Evolutionary conservation across 2,113 vertebrate genomes (phyloP).

Genomic region (Corynorhinus townsendii): DNA sequence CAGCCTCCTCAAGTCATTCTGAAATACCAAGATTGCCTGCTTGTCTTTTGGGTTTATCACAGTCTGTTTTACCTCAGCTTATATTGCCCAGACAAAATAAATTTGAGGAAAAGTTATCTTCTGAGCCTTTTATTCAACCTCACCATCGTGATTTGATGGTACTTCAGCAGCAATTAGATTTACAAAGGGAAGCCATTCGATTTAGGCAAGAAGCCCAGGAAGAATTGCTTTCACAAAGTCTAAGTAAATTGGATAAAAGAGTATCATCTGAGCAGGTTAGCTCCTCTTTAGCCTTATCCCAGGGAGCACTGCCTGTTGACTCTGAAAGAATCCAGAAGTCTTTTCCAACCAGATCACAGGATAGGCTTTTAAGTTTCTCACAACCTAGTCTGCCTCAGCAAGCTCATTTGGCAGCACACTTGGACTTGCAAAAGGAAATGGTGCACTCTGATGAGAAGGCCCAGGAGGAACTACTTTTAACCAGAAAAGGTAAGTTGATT

Average conservation of each 20-base stretch:
- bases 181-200: slow-evolving; percentile 74
- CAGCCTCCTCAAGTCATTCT: not conserved
- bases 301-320: not conserved
- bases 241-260: slow-evolving; percentile 57
- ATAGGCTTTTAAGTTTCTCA: slow-evolving; percentile 62
- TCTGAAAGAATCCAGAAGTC: not conserved
- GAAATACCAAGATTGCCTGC: slow-evolving; percentile 1
- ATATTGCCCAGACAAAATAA: not conserved
- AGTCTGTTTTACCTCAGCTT: slow-evolving; percentile 19
- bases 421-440: slow-evolving; percentile 72
- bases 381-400: slow-evolving; percentile 74
- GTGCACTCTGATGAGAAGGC: slow-evolving; percentile 72
- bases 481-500: slow-evolving; percentile 66
- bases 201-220: slow-evolving; percentile 78
- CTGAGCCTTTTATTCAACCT: slow-evolving; percentile 68
- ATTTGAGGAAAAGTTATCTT: slow-evolving; percentile 15
- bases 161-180: slow-evolving; percentile 73
- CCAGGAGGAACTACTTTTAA: slow-evolving; percentile 72
- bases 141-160: slow-evolving; percentile 78
- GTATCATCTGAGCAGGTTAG: slow-evolving; percentile 16
- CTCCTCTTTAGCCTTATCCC: not conserved
- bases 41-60: not conserved
- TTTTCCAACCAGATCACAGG: slow-evolving; percentile 36
- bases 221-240: slow-evolving; percentile 72
- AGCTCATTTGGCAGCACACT: slow-evolving; percentile 70